Base-by-base conservation (phyloP, 2,888 invertebrate genomes). In the Oeneis ivallda region DNA sequence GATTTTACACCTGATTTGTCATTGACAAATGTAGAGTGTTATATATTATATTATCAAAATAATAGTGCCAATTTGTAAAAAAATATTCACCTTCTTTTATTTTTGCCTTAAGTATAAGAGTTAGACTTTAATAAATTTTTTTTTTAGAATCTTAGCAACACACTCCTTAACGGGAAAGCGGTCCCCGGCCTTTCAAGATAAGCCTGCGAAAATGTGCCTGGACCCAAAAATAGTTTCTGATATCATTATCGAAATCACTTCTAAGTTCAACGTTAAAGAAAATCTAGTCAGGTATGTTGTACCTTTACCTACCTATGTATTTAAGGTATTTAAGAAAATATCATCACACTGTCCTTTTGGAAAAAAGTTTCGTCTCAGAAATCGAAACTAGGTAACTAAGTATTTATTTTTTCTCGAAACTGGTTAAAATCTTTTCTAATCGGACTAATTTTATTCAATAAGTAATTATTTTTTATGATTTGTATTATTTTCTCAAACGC, bases 121-220 rank as follows among this genome's bases (percentile, higher is more conserved):
- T 47, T 47, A 17, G 47, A 17, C 7, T 17, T 47, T 56, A 56
- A 1, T 19, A n/a, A 37, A 17, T 8, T 11, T 26, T 26, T 39
- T 65, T 79, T 82, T 49, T 75, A 92, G 93, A 64, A 82, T 90
- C 26, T 78, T 94, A 65, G 94, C 94, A 5, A 93, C 93, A 1
- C 93, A 94, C 76, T 93, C 93, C 0, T 72, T 94, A 32, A 94
- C 93, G 0, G 94, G 94, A 1, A 94, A 93, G 74, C 88, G 89
- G 3, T 94, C 94, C 1, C 94, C 94, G 0, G 94, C 92, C 0
- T 92, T 92, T 68, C 80, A 75, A 57, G 70, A 89, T 65, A 89
- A 85, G 64, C 89, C 89, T 1, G 84, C 89, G 0, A 92, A 92
- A 75, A 87, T 88, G 87, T 85, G 87, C 66, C 81, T 94, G 62